These are phyloP conservation scores for Peribatodes rhomboidaria DNA, from an alignment of 2,888 invertebrate genomes.

Conservation along the genomic window DNA sequence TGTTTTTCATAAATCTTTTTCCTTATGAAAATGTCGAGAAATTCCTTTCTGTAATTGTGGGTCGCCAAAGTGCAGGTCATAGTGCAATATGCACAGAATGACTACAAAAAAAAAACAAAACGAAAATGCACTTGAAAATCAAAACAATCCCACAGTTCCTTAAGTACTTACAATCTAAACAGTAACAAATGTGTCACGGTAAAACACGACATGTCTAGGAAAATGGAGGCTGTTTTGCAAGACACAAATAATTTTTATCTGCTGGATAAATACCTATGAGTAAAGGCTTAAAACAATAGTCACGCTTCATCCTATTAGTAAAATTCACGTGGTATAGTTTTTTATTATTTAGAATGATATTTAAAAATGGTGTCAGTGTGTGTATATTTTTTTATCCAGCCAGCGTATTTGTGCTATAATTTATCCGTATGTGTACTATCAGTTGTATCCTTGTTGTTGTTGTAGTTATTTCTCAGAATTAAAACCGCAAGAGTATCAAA, in stretches of 20 bases:
- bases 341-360: too few relatives aligned
- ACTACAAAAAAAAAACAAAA: background rate
- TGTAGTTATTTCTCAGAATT: too few relatives aligned
- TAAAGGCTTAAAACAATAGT: background rate
- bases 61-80: background rate
- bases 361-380: too few relatives aligned
- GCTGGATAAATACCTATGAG: background rate
- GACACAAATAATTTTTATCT: conserved; percentile 6
- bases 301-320: background rate
- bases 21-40: background rate
- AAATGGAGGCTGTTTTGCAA: conserved; percentile 18
- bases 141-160: conserved; percentile 33
- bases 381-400: too few relatives aligned
- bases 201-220: conserved; percentile 67
- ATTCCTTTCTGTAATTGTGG: background rate
- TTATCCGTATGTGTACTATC: too few relatives aligned
- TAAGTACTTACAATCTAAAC: conserved; percentile 64
- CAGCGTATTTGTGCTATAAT: too few relatives aligned
- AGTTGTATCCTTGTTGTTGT: too few relatives aligned
- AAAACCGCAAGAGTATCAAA: too few relatives aligned
- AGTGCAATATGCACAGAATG: background rate
- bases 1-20: too few relatives aligned
- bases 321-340: too few relatives aligned
- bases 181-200: conserved; percentile 74
- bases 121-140: background rate